Percentiles rank a stretch among this genome's conserved stretches.
Conservation (phyloP, 2,888 invertebrate genomes). For the Tipula confusa region DNA sequence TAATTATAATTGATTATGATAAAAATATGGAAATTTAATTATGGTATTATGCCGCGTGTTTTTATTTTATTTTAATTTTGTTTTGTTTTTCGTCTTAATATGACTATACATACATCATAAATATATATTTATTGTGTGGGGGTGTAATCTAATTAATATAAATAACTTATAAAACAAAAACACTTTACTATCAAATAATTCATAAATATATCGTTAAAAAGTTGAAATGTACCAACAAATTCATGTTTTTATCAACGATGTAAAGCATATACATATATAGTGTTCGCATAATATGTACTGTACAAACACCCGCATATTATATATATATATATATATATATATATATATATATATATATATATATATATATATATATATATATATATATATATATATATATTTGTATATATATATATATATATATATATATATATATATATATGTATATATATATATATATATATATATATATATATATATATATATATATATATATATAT, state of each 20-base stretch:
- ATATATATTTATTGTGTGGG: not conserved
- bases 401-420: too few species aligned
- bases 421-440: too few species aligned
- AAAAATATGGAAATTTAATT: not conserved
- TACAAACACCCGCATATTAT: not conserved
- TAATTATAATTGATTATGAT: not conserved
- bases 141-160: not conserved
- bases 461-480: too few species aligned
- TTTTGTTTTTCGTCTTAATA: too few species aligned
- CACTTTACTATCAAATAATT: not conserved
- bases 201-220: not conserved
- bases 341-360: too few species aligned
- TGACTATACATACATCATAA: too few species aligned
- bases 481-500: too few species aligned
- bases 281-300: not conserved
- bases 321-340: not conserved
- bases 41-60: not conserved
- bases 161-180: not conserved
- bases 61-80: not conserved
- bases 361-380: too few species aligned
- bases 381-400: too few species aligned
- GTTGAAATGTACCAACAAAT: not conserved
- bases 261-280: too few species aligned
- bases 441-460: too few species aligned
- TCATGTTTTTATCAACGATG: not conserved